Base-by-base conservation (phyloP, 2,888 invertebrate genomes). In the Heteromurus nitidus region DNA sequence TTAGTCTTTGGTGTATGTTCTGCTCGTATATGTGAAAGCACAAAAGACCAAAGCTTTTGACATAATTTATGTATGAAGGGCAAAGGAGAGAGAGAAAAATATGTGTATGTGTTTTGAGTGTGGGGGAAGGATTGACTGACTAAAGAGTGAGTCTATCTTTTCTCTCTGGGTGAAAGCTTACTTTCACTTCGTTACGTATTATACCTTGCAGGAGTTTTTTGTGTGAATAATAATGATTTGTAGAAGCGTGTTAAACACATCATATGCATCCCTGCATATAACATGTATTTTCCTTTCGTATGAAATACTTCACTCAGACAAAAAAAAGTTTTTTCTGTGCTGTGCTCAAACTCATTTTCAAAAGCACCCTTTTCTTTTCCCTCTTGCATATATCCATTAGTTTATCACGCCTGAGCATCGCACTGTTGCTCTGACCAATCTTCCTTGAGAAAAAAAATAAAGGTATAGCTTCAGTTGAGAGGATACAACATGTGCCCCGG, bases 11-110 rank as follows among this genome's bases (percentile, higher is more conserved):
- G n/a, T 30, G 36, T 36, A 36, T 36, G 7, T 50, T 50, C 50
- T n/a, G 11, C 50, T n/a, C n/a, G 50, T 50, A n/a, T 50, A n/a
- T 50, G 7, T 1, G 36, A 30, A 18, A 62, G 31, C 1, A 62
- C 30, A 62, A 31, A 16, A 62, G 26, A 18, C 18, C 7, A 30
- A 20, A 18, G n/a, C n/a, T n/a, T 42, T 74, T 65, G 55, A 28
- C 76, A 76, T 76, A 76, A 76, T 76, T 76, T 76, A 76, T 76
- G 76, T 60, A 76, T 76, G 76, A 76, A 76, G 76, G 76, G 60
- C 76, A 76, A 68, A 28, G 68, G 68, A 58, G 67, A 76, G 68
- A 72, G 64, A 67, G 44, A n/a, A n/a, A n/a, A n/a, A n/a, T n/a
- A n/a, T n/a, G n/a, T n/a, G n/a, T n/a, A n/a, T n/a, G n/a, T n/a